These are phyloP conservation scores for Coreoperca whiteheadi DNA, from an alignment of 2,113 vertebrate genomes.

Conservation along the genomic window DNA sequence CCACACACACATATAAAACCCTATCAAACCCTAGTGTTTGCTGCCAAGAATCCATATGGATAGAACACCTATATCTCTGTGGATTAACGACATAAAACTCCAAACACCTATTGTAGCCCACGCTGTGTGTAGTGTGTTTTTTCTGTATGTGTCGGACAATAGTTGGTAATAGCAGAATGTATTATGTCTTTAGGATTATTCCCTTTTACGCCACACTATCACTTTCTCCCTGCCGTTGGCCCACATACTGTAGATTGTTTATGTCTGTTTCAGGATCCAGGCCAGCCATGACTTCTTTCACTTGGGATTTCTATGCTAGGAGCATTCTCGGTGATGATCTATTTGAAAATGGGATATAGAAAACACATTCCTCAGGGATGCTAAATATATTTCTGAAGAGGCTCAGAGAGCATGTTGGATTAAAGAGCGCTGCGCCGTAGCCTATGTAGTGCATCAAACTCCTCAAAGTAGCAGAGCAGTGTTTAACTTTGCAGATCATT, in stretches of 20 bases:
- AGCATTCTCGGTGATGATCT: constrained; percentile 65
- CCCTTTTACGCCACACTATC: constrained; percentile 45
- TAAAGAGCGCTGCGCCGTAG: constrained; percentile 32
- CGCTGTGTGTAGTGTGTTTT: neutral
- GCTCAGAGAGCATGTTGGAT: constrained; percentile 49
- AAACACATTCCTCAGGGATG: constrained; percentile 61
- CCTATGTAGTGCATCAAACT: constrained; percentile 44
- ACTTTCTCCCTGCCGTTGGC: constrained; percentile 47
- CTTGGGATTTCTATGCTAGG: constrained; percentile 64
- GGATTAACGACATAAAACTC: constrained; percentile 45
- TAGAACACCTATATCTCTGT: constrained; percentile 27
- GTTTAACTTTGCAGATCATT: constrained; percentile 49
- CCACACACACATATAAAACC: constrained; percentile 39
- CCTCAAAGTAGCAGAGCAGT: constrained; percentile 43
- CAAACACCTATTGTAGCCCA: neutral
- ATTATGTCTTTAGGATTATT: constrained; percentile 35
- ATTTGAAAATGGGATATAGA: constrained; percentile 61
- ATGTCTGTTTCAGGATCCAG: constrained; percentile 68
- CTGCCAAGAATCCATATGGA: constrained; percentile 53
- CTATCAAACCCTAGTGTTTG: constrained; percentile 58
- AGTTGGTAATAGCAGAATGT: constrained; percentile 6
- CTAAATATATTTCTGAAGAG: constrained; percentile 69
- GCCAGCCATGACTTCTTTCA: constrained; percentile 67
- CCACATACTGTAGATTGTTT: constrained; percentile 69
- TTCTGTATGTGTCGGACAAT: neutral